Percentiles rank a stretch among this genome's conserved stretches.
Conservation (phyloP, 1,140 invertebrate species). For the Hyles euphorbiae region DNA sequence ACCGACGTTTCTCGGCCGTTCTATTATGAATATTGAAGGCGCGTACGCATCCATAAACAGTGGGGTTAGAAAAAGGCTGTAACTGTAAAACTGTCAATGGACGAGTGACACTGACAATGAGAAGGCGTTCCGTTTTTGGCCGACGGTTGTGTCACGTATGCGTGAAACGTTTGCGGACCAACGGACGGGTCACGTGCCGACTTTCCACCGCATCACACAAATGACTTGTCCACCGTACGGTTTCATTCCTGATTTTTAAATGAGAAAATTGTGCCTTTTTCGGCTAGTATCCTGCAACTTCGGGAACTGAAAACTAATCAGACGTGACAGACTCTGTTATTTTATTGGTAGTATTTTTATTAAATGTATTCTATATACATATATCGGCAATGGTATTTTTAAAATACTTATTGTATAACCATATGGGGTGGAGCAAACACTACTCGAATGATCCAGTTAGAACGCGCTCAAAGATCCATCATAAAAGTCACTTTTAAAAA, state of each 20-base stretch:
- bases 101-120: conserved; percentile 63
- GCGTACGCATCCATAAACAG: conserved; percentile 45
- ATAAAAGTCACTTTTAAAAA: no score
- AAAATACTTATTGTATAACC: no score
- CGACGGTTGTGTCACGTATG: conserved; percentile 44
- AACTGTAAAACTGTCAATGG: conserved; percentile 64
- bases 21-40: conserved; percentile 58
- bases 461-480: no score
- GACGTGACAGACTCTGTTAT: no score
- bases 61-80: conserved; percentile 49
- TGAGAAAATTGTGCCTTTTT: no score
- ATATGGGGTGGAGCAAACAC: no score
- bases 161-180: conserved; percentile 33
- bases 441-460: no score
- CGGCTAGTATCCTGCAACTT: no score
- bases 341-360: no score
- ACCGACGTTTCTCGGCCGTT: conserved; percentile 1
- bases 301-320: no score
- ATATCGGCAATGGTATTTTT: no score
- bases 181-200: conserved; percentile 23
- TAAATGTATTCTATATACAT: no score
- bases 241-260: background rate
- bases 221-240: background rate
- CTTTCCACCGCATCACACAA: conserved; percentile 38
- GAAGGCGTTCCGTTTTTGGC: conserved; percentile 48